phyloP scores from a whole-genome alignment of 2,888 invertebrate genomes.

The Morpho deidamia region DNA sequence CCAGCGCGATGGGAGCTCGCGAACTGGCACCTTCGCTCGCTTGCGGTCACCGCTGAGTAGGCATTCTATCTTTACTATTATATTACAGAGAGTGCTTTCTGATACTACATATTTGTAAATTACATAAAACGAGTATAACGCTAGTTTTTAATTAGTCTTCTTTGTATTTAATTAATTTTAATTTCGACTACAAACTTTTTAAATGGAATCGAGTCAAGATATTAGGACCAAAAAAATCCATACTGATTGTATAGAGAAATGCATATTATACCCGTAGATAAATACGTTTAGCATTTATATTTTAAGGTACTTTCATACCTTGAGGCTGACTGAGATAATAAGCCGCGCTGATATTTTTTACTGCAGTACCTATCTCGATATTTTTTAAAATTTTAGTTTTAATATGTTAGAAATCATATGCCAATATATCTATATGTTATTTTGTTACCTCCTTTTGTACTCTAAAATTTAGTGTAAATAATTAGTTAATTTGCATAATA shows the following conservation, averaged over 20 bases:
- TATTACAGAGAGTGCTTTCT: background rate
- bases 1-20: constrained; percentile 88
- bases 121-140: background rate
- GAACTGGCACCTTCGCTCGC: constrained; percentile 56
- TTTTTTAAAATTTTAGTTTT: too few relatives aligned
- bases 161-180: background rate
- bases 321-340: constrained; percentile 4
- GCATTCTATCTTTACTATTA: constrained; percentile 15
- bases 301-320: constrained; percentile 44
- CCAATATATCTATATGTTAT: too few relatives aligned
- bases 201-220: too few relatives aligned
- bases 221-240: too few relatives aligned
- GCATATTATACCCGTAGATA: too few relatives aligned
- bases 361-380: too few relatives aligned
- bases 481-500: background rate
- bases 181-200: background rate
- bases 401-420: too few relatives aligned
- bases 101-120: background rate
- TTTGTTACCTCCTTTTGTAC: too few relatives aligned
- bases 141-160: too few relatives aligned
- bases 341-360: background rate
- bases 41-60: constrained; percentile 45
- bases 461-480: too few relatives aligned
- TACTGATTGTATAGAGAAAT: too few relatives aligned
- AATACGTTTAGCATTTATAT: constrained; percentile 36